These are phyloP conservation scores for Eupelmus urozonus DNA, from an alignment of 2,888 invertebrate species.

Conservation along the genomic window DNA sequence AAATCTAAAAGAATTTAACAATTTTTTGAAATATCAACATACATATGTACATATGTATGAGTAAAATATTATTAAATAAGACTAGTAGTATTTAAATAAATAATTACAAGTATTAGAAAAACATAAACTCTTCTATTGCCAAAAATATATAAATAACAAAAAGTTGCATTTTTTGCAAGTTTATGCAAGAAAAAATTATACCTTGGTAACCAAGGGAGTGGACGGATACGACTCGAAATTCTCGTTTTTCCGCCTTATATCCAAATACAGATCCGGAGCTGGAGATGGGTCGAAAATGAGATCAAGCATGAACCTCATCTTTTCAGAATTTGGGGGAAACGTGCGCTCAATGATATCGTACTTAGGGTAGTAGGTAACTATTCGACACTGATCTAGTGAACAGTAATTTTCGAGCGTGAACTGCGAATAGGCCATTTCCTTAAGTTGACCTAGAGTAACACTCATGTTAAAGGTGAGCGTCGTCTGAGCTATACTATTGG, in stretches of 20 bases:
- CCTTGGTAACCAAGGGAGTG: conserved; percentile 49
- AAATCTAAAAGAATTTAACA: no score
- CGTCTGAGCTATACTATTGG: conserved; percentile 79
- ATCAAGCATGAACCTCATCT: not conserved
- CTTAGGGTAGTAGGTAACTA: conserved; percentile 84
- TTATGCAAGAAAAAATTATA: not conserved
- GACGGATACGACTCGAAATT: conserved; percentile 79
- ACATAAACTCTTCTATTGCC: no score
- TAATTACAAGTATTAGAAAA: no score
- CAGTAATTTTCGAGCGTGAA: conserved; percentile 80
- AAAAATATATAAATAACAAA: no score
- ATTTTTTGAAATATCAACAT: no score
- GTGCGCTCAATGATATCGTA: conserved; percentile 83
- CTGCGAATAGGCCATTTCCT: conserved; percentile 80
- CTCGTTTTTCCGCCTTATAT: conserved; percentile 81
- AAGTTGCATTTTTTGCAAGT: no score
- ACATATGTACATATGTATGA: no score
- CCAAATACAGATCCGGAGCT: conserved; percentile 75
- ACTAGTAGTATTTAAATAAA: no score
- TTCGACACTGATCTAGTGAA: conserved; percentile 83
- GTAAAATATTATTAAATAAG: no score
- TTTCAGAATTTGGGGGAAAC: conserved; percentile 78
- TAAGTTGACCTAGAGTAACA: conserved; percentile 80
- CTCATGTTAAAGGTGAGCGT: conserved; percentile 79
- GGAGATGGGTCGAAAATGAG: no score